Evolutionary conservation across 2,888 invertebrate species (phyloP), one percentile per base, ranked within the genome.

Genomic region (Charanyca ferruginea): DNA sequence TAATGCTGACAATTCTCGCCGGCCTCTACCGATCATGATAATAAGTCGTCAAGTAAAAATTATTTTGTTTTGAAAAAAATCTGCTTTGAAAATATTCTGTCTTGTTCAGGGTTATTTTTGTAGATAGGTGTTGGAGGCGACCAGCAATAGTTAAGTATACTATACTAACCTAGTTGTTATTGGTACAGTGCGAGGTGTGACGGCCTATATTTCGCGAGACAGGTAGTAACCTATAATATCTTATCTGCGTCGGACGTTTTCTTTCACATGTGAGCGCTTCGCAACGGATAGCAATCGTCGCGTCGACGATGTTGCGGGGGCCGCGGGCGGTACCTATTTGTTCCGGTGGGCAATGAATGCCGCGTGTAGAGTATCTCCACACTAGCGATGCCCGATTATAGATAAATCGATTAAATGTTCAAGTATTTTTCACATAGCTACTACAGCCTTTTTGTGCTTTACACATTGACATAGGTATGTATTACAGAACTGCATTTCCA

Each of bases 1-100:
- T 89, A 87, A 89, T 86, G 82, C 86, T 86, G 87, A 87, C 87
- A 88, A 87, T 84, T 87, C 82, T 83, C 75, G 82, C 75, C 78
- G 73, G 71, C 68, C 64, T 76, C 62, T 67, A 65, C 58, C 75
- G 65, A 83, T 82, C 81, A 76, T 83, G 78, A 85, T 84, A 80
- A 84, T 85, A 85, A 83, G 79, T 81, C 71, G 65, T 73, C 42
- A 18, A 4, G 8, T 42, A 54, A 13, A 38, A 0, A 38, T 28
- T 52, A 57, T 53, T 54, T 59, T 75, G 70, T 81, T 72, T 80
- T 54, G 22, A 62, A 77, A 62, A 77, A 73, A 80, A 72, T 38
- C 61, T 65, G 25, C 28, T n/a, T n/a, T n/a, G n/a, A n/a, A n/a
- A n/a, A n/a, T n/a, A n/a, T n/a, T n/a, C n/a, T 63, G 22, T 48